Percentiles rank a stretch among this genome's conserved stretches.
phyloP scores from a whole-genome alignment of 2,113 vertebrate species.

The Nycticryphes semicollaris region DNA sequence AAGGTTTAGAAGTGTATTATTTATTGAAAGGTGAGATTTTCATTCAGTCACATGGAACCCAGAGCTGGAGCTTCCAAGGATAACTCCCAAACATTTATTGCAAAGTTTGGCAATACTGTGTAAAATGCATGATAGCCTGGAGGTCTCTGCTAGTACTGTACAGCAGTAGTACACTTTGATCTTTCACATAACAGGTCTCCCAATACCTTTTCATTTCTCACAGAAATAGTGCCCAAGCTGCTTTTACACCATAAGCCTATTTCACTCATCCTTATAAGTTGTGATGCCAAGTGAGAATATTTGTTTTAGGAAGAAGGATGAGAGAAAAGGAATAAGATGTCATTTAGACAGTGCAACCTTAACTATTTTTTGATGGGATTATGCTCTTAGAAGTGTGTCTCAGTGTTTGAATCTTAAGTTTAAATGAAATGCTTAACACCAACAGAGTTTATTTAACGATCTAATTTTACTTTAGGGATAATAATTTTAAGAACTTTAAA shows the following conservation, averaged over 20 bases:
- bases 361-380: neutral
- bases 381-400: neutral
- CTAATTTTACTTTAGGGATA: neutral
- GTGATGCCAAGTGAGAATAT: neutral
- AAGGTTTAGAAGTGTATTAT: neutral
- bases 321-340: neutral
- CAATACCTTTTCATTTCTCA: conserved; percentile 39
- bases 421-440: neutral
- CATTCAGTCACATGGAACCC: neutral
- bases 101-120: neutral
- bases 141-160: neutral
- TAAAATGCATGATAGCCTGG: neutral
- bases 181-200: conserved; percentile 32
- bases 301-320: conserved; percentile 13
- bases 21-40: conserved; percentile 1
- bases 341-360: neutral
- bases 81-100: neutral
- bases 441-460: neutral
- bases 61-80: neutral
- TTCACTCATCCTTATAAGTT: neutral
- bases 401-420: neutral
- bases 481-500: neutral
- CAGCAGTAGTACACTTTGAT: neutral
- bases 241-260: neutral
- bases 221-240: neutral